A percentile compares a stretch with the other conserved stretches of the same genome.
Evolutionary conservation across 2,113 vertebrate species (phyloP).

Genomic region (Calypte anna): DNA sequence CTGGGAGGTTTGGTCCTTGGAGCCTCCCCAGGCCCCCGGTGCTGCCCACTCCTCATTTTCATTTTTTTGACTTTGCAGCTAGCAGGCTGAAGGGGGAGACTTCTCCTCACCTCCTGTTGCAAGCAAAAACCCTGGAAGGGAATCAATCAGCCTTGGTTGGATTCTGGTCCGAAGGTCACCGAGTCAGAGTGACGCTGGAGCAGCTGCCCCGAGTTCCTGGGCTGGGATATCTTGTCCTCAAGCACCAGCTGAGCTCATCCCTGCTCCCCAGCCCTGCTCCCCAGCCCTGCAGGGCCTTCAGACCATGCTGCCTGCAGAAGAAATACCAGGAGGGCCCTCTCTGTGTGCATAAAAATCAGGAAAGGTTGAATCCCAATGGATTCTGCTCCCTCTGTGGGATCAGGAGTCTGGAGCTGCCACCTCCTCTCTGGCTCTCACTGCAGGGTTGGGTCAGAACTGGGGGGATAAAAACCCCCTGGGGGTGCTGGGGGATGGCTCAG

Average conservation of each 20-base stretch:
- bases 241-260: neutral
- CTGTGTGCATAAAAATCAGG: neutral
- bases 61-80: neutral
- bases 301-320: neutral
- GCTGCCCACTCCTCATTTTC: neutral
- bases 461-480: neutral
- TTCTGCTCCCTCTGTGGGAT: neutral
- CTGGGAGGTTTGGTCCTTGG: neutral
- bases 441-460: neutral
- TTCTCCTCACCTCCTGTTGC: neutral
- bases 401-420: neutral
- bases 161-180: neutral
- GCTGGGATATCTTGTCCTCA: neutral
- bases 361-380: neutral
- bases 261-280: too few species aligned
- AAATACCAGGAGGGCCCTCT: rapidly evolving
- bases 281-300: neutral
- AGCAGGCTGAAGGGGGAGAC: neutral
- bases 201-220: neutral
- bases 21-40: neutral
- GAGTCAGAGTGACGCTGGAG: neutral
- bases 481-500: neutral
- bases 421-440: neutral
- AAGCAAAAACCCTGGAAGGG: neutral
- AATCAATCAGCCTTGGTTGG: neutral